Conservation (phyloP, 2,797 vertebrate species). For the Scolopax bukidnonensis region DNA sequence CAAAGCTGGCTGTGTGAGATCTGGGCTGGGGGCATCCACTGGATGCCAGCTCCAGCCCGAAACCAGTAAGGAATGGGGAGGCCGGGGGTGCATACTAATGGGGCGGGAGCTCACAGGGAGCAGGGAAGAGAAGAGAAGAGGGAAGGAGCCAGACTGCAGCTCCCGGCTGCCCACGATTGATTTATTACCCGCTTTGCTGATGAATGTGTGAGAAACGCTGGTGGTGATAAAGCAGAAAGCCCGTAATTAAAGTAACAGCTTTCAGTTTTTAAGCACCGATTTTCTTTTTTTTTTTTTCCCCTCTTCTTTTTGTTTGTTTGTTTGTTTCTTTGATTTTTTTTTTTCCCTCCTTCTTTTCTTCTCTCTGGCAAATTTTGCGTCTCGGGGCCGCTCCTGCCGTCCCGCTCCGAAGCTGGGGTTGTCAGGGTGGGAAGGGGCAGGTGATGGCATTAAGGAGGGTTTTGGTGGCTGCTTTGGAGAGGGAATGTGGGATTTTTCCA, state of each 20-base stretch:
- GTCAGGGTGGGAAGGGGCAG: not conserved
- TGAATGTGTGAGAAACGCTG: slow-evolving; percentile 73
- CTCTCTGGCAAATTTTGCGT: slow-evolving; percentile 16
- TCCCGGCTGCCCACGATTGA: slow-evolving; percentile 74
- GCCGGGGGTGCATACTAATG: slow-evolving; percentile 66
- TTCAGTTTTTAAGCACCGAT: slow-evolving; percentile 73
- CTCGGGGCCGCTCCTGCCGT: not conserved
- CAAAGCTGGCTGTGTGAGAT: slow-evolving; percentile 16
- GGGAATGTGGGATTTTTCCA: not conserved
- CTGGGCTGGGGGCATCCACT: slow-evolving; percentile 34
- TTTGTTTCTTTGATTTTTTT: too few relatives aligned
- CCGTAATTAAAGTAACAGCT: slow-evolving; percentile 77
- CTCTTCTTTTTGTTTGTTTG: too few relatives aligned
- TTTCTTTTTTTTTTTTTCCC: too few relatives aligned
- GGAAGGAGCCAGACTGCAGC: slow-evolving; percentile 67
- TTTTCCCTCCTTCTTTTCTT: not conserved
- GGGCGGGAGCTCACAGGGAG: slow-evolving; percentile 39
- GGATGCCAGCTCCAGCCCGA: slow-evolving; percentile 55
- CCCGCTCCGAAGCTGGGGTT: not conserved
- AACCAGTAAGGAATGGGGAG: slow-evolving; percentile 44
- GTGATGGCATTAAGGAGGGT: too few relatives aligned
- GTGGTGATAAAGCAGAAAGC: slow-evolving; percentile 71
- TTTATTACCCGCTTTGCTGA: slow-evolving; percentile 76
- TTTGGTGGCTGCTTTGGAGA: not conserved
- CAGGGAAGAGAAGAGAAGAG: not conserved